Conservation (phyloP, 2,797 vertebrate species). For the Premnoplex brunnescens region DNA sequence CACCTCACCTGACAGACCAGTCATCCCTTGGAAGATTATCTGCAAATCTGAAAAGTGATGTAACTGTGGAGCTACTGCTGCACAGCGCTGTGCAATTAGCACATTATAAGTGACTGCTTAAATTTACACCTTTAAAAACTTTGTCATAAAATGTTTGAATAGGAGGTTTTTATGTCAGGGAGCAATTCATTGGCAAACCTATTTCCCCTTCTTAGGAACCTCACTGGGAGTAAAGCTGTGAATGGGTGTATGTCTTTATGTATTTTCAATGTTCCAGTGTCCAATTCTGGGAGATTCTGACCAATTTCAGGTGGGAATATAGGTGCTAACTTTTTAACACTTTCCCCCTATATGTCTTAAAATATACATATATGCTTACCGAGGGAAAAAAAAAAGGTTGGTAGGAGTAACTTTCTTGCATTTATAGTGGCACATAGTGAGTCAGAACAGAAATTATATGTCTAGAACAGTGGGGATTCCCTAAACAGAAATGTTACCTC, state of each 20-base stretch:
- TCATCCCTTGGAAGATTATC: background rate
- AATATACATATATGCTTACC: background rate
- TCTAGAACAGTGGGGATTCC: background rate
- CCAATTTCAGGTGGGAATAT: background rate
- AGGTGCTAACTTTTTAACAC: background rate
- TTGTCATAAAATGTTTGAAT: background rate
- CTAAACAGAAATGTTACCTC: background rate
- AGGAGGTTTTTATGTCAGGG: background rate
- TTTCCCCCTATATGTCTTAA: background rate
- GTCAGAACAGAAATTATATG: background rate
- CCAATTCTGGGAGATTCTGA: background rate
- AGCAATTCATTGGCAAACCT: background rate
- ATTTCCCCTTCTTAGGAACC: background rate
- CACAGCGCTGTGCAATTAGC: background rate
- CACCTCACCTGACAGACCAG: background rate
- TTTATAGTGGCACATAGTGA: background rate
- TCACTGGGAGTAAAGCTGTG: background rate
- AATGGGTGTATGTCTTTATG: background rate
- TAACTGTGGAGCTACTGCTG: background rate
- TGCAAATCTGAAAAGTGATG: background rate
- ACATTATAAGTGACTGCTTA: background rate
- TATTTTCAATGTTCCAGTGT: background rate
- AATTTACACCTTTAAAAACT: background rate
- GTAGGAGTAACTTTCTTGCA: background rate
- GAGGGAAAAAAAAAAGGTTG: rapidly evolving